phyloP scores from a whole-genome alignment of 2,113 vertebrate species.

The Columbina picui region DNA sequence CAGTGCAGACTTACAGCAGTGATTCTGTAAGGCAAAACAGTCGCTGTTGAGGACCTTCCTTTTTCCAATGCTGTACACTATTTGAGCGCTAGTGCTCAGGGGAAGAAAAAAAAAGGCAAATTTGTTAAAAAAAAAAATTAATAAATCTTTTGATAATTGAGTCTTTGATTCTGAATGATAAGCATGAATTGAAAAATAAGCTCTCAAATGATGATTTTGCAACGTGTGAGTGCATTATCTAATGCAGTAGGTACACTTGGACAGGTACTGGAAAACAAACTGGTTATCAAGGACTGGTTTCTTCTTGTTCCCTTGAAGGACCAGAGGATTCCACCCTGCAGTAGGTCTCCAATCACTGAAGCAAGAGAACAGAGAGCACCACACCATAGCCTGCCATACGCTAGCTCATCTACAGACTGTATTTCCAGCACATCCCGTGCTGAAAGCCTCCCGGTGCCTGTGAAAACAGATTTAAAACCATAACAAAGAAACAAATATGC shows the following conservation, averaged over 20 bases:
- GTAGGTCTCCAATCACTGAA: not conserved
- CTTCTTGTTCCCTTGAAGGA: not conserved
- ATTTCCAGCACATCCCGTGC: not conserved
- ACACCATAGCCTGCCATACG: not conserved
- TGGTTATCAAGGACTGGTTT: not conserved
- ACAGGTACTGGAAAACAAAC: not conserved
- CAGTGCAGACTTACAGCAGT: not conserved
- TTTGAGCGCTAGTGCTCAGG: not conserved
- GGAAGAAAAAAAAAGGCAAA: not conserved
- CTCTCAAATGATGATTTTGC: not conserved
- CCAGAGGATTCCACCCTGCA: not conserved
- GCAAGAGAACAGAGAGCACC: not conserved
- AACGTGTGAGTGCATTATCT: not conserved
- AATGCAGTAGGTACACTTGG: accelerated
- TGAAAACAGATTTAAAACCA: not conserved
- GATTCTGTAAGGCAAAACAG: not conserved
- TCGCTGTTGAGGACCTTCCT: not conserved
- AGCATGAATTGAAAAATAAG: not conserved
- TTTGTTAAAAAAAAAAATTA: not conserved
- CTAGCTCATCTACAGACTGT: not conserved
- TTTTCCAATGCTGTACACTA: not conserved
- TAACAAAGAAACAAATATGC: not conserved
- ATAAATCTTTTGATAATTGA: not conserved
- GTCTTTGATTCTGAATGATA: not conserved
- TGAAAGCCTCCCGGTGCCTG: not conserved